Base-by-base conservation (phyloP, 2,797 vertebrate genomes). In the Hypotaenidia philippensis region DNA sequence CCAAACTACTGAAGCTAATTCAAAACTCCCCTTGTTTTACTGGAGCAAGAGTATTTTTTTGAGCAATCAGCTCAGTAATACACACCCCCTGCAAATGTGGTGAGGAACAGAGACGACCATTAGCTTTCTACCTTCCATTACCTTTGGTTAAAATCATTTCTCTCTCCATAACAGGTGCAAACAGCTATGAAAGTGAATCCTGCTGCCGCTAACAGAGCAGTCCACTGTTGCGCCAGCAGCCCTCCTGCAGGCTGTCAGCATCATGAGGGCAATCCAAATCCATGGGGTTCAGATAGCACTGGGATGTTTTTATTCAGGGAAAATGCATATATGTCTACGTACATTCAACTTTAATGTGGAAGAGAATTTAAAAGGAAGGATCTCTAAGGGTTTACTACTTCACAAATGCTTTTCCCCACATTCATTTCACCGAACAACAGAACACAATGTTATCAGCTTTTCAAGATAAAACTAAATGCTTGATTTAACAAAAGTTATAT, bases 401-500 rank as follows among this genome's bases (percentile, higher is more conserved):
- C 34, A 49, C 9, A 26, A 25, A n/a, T 64, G n/a, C 20, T 72
- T 84, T 36, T 9, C 8, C 9, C 29, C 2, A 5, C 26, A 31
- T 69, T 29, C n/a, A 44, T 64, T 57, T 66, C 41, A 36, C 45
- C n/a, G 16, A 85, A 55, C 11, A 68, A 25, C 18, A 44, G 31
- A 57, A 53, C 52, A 57, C 17, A 82, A 66, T 29, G 21, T 66
- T 78, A 83, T 65, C 50, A 57, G 25, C 22, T 66, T 87, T 83
- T 82, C 47, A 89, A 83, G 45, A 26, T 79, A 72, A 80, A 79
- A 64, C 40, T 55, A 40, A 57, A 87, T 66, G 52, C 17, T 50
- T 74, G 23, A 49, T 83, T 76, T 79, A 83, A 88, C 41, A 59
- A 79, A 91, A 69, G 16, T 40, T 63, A 59, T 13, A 89, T 12